Evolutionary conservation across 1,140 invertebrate species (phyloP).

Genomic region (Galendromus occidentalis): DNA sequence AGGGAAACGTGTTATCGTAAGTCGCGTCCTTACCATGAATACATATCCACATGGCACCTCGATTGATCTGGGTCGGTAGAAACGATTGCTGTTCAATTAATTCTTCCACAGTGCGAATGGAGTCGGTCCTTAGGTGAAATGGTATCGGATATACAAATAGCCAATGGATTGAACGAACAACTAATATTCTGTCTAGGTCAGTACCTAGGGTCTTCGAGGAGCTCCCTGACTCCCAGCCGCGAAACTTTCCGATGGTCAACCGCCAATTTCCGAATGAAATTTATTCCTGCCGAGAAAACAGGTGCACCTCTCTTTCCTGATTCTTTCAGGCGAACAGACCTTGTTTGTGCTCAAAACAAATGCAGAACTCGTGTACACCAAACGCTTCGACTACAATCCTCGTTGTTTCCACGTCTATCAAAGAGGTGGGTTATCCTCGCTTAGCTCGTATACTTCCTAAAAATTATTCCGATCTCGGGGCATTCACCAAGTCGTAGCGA

Average conservation of each 20-base stretch:
- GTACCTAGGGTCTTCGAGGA: no score
- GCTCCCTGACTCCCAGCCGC: no score
- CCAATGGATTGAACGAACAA: not conserved
- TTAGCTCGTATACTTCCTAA: not conserved
- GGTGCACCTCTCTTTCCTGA: not conserved
- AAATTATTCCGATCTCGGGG: not conserved
- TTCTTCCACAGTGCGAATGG: slow-evolving; percentile 20
- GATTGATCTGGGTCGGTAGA: no score
- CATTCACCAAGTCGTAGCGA: no score
- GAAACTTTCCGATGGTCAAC: no score
- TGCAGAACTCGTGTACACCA: slow-evolving; percentile 49
- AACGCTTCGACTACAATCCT: slow-evolving; percentile 56
- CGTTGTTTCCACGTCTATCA: slow-evolving; percentile 49
- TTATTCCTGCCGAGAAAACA: not conserved
- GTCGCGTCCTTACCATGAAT: slow-evolving; percentile 12
- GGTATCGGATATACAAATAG: slow-evolving; percentile 13
- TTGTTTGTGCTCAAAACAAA: slow-evolving; percentile 53
- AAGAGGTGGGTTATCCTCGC: slow-evolving; percentile 34
- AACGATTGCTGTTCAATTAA: no score
- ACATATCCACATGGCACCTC: slow-evolving; percentile 22
- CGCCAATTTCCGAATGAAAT: not conserved
- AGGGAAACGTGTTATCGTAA: slow-evolving; percentile 29
- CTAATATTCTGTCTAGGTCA: not conserved
- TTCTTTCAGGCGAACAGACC: slow-evolving; percentile 32
- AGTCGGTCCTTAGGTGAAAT: not conserved